These are phyloP conservation scores for Panagrolaimus sp. DNA, from an alignment of 1,140 invertebrate genomes.

Conservation along the genomic window DNA sequence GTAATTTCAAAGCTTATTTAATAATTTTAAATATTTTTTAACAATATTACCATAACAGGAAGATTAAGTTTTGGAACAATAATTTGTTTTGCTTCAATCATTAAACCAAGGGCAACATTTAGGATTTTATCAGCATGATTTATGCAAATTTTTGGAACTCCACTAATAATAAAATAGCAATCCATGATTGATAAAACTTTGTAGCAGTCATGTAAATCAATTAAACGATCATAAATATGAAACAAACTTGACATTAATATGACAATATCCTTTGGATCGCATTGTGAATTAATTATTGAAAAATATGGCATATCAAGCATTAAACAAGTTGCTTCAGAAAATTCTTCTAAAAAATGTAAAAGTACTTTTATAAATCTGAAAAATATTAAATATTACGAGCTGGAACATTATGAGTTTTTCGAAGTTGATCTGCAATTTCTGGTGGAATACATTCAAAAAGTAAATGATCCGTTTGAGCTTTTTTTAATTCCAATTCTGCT, in stretches of 20 bases:
- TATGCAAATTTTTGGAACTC: slow-evolving; percentile 38
- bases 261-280: slow-evolving; percentile 60
- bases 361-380: not conserved
- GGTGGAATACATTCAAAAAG: slow-evolving; percentile 59
- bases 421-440: slow-evolving; percentile 60
- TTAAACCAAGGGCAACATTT: slow-evolving; percentile 46
- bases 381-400: slow-evolving; percentile 35
- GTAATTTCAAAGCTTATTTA: slow-evolving; percentile 14
- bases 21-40: not conserved
- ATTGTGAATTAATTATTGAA: slow-evolving; percentile 60
- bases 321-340: slow-evolving; percentile 60
- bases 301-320: slow-evolving; percentile 62
- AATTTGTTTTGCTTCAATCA: slow-evolving; percentile 31
- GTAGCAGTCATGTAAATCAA: slow-evolving; percentile 28
- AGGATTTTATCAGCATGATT: slow-evolving; percentile 50
- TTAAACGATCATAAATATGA: slow-evolving; percentile 59
- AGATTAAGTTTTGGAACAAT: slow-evolving; percentile 31
- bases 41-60: slow-evolving; percentile 28
- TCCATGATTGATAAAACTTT: slow-evolving; percentile 34
- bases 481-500: slow-evolving; percentile 59
- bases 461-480: slow-evolving; percentile 60
- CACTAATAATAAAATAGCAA: slow-evolving; percentile 40
- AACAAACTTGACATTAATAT: slow-evolving; percentile 61
- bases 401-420: slow-evolving; percentile 53
- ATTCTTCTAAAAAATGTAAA: slow-evolving; percentile 49